These are phyloP conservation scores for Lucifuga dentata DNA, from an alignment of 2,113 vertebrate genomes.

Conservation along the genomic window DNA sequence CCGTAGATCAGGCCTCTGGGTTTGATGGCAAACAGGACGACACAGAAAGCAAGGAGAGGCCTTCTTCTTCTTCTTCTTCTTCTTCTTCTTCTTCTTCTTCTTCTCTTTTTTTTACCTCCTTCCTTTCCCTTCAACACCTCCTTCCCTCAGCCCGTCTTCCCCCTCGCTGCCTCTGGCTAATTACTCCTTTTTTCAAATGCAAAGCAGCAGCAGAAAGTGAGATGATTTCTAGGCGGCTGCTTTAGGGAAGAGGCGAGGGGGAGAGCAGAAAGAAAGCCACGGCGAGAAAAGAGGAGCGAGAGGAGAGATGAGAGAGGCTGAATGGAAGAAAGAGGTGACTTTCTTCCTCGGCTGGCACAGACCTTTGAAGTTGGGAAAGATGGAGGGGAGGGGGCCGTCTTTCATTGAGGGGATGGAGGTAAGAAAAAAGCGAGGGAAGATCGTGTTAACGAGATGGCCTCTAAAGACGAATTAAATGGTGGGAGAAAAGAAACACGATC, in stretches of 20 bases:
- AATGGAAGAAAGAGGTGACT: conserved; percentile 83
- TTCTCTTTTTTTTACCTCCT: conserved; percentile 31
- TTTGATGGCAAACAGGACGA: conserved; percentile 27
- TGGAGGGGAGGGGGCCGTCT: conserved; percentile 38
- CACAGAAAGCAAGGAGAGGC: conserved; percentile 26
- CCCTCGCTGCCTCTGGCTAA: conserved; percentile 76
- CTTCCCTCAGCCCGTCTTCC: neutral
- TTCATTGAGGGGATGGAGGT: conserved; percentile 51
- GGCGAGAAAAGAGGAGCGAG: conserved; percentile 63
- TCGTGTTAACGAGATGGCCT: conserved; percentile 86
- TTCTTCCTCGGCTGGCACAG: conserved; percentile 76
- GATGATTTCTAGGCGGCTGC: conserved; percentile 82
- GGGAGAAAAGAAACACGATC: conserved; percentile 84
- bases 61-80: conserved; percentile 34
- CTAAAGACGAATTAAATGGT: conserved; percentile 86
- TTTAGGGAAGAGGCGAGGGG: conserved; percentile 62
- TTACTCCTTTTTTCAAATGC: conserved; percentile 86
- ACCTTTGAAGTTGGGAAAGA: conserved; percentile 81
- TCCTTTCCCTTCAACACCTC: conserved; percentile 19
- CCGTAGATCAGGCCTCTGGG: conserved; percentile 34
- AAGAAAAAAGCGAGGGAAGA: conserved; percentile 78
- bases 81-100: neutral
- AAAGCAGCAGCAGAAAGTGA: conserved; percentile 84
- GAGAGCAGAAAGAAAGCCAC: conserved; percentile 66
- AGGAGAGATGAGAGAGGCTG: conserved; percentile 59